Base-by-base conservation (phyloP, 2,888 invertebrate species). In the Deilephila elpenor region DNA sequence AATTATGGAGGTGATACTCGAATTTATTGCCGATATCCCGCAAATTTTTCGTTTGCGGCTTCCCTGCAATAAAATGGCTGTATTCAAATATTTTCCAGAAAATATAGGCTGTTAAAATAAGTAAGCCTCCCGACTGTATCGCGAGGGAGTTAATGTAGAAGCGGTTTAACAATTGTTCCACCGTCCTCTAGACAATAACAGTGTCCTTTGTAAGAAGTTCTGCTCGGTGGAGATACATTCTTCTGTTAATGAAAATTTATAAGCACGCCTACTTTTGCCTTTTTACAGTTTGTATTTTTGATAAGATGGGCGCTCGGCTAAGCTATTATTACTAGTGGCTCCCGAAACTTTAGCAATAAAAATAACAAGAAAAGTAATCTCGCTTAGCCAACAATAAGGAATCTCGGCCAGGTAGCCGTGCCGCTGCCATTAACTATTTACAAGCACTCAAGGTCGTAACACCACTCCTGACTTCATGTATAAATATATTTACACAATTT, bases 201-300 rank as follows among this genome's bases (percentile, higher is more conserved):
- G 81, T 84, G 79, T 80, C 80, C 78, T 84, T 85, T 86, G 84
- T 84, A 77, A 76, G 75, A 84, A 85, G 78, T 86, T 84, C 77
- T 78, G 76, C 75, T 79, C 76, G 75, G 79, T 78, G 77, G 74
- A 80, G 74, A 79, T 78, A 82, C 82, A 80, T 79, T 79, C 77
- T 79, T 74, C 76, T 78, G 74, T 78, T 79, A 83, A 72, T 74
- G 70, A 73, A 34, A 71, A 67, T 75, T 72, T 71, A 71, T 67
- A 61, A 51, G 29, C 67, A 56, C 70, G 61, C 37, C 59, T 67
- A 73, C 59, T 29, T 67, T 59, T 59, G 67, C 51, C 67, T 67
- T 67, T 67, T 67, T 67, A 67, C 67, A 67, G 44, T 67, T 67
- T 67, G 51, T 67, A 67, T 67, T 67, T 67, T 67, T 67, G 67